phyloP scores from a whole-genome alignment of 2,888 invertebrate species.

The Monopis laevigella region DNA sequence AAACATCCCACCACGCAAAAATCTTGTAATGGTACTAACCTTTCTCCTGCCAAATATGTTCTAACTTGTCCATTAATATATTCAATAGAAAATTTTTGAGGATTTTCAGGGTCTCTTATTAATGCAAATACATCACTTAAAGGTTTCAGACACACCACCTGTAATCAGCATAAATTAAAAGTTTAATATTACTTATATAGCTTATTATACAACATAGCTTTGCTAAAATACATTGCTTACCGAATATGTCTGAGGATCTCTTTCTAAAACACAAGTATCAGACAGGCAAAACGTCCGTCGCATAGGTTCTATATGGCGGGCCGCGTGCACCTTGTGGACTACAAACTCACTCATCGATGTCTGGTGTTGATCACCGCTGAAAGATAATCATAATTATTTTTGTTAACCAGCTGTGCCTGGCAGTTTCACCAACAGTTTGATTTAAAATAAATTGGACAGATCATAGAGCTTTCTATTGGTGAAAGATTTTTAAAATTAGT shows the following conservation, averaged over 20 bases:
- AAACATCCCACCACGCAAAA: no score
- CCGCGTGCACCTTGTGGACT: conserved; percentile 89
- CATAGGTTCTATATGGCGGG: conserved; percentile 84
- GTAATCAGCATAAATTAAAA: conserved; percentile 18
- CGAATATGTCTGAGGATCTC: conserved; percentile 97
- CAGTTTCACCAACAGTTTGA: no score
- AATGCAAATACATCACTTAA: conserved; percentile 89
- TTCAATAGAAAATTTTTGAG: conserved; percentile 93
- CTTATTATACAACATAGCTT: not conserved
- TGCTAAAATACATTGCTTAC: conserved; percentile 60
- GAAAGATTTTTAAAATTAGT: no score
- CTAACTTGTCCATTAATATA: conserved; percentile 91
- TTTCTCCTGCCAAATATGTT: conserved; percentile 91
- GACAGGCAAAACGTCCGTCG: conserved; percentile 92
- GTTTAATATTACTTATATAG: not conserved
- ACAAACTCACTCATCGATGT: conserved; percentile 97
- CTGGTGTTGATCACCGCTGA: conserved; percentile 91
- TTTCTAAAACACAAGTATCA: conserved; percentile 93
- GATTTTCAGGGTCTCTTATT: conserved; percentile 88
- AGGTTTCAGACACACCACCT: conserved; percentile 81
- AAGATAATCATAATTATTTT: no score
- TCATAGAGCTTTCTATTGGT: no score
- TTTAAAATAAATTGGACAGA: no score
- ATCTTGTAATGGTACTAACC: no score
- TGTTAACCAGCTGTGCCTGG: no score